Evolutionary conservation across 2,113 vertebrate species (phyloP).

Genomic region (Nestor notabilis): DNA sequence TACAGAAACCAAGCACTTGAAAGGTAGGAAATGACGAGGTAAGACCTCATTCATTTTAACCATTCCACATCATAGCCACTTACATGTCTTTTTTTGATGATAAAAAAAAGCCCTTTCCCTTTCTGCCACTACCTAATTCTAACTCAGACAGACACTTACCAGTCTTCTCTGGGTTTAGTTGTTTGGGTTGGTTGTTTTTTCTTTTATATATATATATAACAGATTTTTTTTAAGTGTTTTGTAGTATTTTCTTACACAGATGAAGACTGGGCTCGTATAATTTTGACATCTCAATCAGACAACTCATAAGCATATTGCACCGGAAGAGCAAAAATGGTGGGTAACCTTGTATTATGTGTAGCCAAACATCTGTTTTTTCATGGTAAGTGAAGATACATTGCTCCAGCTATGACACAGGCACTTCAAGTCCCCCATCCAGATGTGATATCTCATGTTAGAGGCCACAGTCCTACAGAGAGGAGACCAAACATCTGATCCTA

Average conservation of each 20-base stretch:
- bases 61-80: not conserved
- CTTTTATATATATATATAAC: not conserved
- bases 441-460: not conserved
- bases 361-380: not conserved
- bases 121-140: not conserved
- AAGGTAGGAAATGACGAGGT: not conserved
- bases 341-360: not conserved
- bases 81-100: not conserved
- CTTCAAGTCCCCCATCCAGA: not conserved
- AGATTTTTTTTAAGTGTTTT: not conserved
- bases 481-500: not conserved
- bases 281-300: not conserved
- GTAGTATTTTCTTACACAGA: not conserved
- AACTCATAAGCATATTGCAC: not conserved
- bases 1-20: not conserved
- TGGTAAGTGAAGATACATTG: not conserved
- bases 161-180: not conserved
- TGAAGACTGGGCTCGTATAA: not conserved
- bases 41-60: not conserved
- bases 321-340: fast-evolving
- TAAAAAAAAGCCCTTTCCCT: not conserved
- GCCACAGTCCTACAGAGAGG: not conserved
- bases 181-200: not conserved
- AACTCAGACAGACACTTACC: not conserved
- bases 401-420: not conserved